These are phyloP conservation scores for Bambusicola thoracicus DNA, from an alignment of 2,113 vertebrate species.

Conservation along the genomic window DNA sequence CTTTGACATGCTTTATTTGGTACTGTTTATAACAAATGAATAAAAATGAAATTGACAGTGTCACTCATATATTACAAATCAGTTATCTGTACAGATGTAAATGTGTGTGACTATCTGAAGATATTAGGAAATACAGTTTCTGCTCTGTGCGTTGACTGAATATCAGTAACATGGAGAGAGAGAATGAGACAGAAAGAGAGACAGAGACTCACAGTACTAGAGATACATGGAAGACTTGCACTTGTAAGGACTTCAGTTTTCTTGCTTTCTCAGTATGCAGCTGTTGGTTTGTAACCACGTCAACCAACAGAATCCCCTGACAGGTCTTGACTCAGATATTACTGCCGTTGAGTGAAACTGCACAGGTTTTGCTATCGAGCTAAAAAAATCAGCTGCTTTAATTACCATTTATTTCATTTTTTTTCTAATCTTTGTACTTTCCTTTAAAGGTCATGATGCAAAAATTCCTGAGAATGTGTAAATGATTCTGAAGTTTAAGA, in stretches of 20 bases:
- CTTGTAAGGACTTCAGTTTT: background rate
- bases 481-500: background rate
- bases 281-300: conserved; percentile 32
- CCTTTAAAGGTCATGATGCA: background rate
- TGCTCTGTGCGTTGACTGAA: background rate
- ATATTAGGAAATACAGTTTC: background rate
- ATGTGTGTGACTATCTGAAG: background rate
- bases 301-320: conserved; percentile 15
- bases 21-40: background rate
- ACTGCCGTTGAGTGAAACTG: background rate
- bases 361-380: background rate
- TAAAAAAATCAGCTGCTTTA: background rate
- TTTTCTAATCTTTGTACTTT: background rate
- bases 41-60: background rate
- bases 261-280: background rate
- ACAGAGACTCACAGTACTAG: background rate
- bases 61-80: background rate
- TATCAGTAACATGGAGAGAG: background rate
- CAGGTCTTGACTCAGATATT: background rate
- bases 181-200: background rate
- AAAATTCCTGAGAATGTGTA: background rate
- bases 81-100: background rate
- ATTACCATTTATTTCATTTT: background rate
- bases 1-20: background rate
- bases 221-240: background rate